These are phyloP conservation scores for Xestobium rufovillosum DNA, from an alignment of 2,888 invertebrate species.

Conservation along the genomic window DNA sequence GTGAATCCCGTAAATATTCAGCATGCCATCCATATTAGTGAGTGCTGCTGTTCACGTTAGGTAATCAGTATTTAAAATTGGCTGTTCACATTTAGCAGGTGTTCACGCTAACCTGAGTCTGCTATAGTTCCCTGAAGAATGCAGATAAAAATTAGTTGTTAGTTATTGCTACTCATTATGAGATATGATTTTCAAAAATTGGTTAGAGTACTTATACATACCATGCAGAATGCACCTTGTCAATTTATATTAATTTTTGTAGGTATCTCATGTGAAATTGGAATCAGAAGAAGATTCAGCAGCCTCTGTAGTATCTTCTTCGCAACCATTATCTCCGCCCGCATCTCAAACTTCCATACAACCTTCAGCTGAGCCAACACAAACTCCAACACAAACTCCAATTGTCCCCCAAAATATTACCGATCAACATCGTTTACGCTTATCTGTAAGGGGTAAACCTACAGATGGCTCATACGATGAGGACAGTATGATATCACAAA, in stretches of 20 bases:
- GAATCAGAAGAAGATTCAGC: constrained; percentile 37
- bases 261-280: constrained; percentile 47
- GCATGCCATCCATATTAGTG: too few species aligned
- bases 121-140: too few species aligned
- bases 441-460: constrained; percentile 34
- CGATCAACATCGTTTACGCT: constrained; percentile 38
- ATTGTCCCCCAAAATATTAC: constrained; percentile 27
- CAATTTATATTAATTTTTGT: constrained; percentile 11
- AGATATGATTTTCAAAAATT: too few species aligned
- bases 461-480: constrained; percentile 76
- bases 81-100: too few species aligned
- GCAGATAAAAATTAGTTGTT: too few species aligned
- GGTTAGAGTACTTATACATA: too few species aligned
- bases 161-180: too few species aligned
- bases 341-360: constrained; percentile 26
- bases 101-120: too few species aligned
- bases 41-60: too few species aligned
- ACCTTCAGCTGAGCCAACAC: constrained; percentile 26
- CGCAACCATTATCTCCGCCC: constrained; percentile 29
- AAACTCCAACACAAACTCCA: constrained; percentile 20
- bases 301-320: constrained; percentile 21
- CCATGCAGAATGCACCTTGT: constrained; percentile 6
- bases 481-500: constrained; percentile 65
- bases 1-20: too few species aligned
- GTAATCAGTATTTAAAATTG: too few species aligned